phyloP scores from a whole-genome alignment of 2,113 vertebrate genomes.

The Phaetusa simplex region DNA sequence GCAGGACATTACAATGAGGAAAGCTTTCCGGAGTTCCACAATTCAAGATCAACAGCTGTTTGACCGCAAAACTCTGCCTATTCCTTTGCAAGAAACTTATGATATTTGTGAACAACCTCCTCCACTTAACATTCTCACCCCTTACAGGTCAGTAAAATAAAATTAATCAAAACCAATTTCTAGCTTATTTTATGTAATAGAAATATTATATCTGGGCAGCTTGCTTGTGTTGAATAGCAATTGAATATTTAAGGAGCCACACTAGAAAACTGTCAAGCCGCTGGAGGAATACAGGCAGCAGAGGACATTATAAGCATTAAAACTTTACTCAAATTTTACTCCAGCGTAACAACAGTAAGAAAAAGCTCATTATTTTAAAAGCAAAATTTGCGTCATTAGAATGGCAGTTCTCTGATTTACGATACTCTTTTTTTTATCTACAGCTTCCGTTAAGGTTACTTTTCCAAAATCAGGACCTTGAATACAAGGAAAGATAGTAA shows the following conservation, averaged over 20 bases:
- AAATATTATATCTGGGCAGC: background rate
- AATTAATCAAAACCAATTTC: background rate
- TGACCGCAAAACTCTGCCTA: conserved; percentile 90
- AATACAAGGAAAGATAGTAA: background rate
- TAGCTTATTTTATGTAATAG: background rate
- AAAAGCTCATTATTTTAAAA: background rate
- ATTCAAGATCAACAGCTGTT: conserved; percentile 97
- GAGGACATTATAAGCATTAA: background rate
- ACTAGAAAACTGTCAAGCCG: background rate
- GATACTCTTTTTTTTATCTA: background rate
- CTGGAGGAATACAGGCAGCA: background rate
- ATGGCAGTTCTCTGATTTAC: background rate
- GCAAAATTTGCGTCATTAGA: background rate
- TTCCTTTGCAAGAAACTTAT: conserved; percentile 93
- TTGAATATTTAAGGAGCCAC: background rate
- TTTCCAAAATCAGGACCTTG: background rate
- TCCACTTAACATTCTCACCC: conserved; percentile 94
- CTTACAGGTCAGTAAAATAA: conserved; percentile 87
- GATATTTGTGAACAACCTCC: conserved; percentile 94
- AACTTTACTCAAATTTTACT: background rate
- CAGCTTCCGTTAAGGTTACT: background rate
- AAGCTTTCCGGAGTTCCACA: conserved; percentile 96
- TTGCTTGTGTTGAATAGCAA: background rate
- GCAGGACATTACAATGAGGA: conserved; percentile 99
- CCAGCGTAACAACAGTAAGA: background rate